A percentile compares a stretch with the other conserved stretches of the same genome.
Conservation (phyloP, 2,888 invertebrate genomes). For the Aphidoletes aphidimyza region DNA sequence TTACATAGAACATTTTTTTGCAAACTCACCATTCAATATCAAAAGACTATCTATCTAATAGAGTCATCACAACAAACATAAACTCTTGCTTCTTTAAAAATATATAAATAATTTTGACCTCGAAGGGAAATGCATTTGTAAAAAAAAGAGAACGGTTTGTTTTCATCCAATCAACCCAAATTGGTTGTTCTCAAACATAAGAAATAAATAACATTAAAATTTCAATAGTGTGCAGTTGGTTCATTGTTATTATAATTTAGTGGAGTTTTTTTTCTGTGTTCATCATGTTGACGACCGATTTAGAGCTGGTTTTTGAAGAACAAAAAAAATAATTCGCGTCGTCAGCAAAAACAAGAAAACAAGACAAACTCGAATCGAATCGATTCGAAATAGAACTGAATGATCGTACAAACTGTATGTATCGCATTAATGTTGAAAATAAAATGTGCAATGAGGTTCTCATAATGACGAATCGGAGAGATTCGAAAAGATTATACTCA, state of each 20-base stretch:
- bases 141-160: no score
- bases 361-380: no score
- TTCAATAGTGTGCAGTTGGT: neutral
- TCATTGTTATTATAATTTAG: neutral
- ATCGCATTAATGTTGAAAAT: neutral
- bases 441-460: constrained; percentile 14
- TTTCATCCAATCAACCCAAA: neutral
- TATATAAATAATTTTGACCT: no score
- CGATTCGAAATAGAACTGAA: neutral
- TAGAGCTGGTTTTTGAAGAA: neutral
- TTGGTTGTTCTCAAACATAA: neutral
- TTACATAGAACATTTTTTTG: no score
- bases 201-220: constrained; percentile 48
- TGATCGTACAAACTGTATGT: neutral
- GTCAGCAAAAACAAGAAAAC: neutral
- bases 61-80: no score
- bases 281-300: neutral
- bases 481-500: constrained; percentile 23
- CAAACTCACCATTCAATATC: no score
- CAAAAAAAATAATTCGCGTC: neutral
- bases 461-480: neutral
- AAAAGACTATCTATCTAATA: no score
- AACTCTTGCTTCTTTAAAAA: no score
- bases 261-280: neutral
- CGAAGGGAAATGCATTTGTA: no score